Evolutionary conservation across 2,113 vertebrate species (phyloP).

Genomic region (Pogona vitticeps): DNA sequence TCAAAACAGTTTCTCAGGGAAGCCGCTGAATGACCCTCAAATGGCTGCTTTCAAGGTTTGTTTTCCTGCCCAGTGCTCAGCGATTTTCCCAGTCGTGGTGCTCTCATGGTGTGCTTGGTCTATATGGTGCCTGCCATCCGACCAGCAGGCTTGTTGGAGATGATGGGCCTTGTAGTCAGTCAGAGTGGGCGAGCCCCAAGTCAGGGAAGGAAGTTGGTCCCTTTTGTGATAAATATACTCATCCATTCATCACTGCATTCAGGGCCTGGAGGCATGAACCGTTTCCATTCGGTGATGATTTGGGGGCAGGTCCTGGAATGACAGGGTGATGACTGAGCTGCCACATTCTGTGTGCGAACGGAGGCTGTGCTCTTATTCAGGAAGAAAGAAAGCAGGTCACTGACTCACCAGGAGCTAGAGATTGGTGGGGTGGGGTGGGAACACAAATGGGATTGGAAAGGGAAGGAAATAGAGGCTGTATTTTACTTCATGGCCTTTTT

Average conservation of each 20-base stretch:
- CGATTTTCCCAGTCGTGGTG: too few species aligned
- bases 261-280: too few species aligned
- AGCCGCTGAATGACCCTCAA: constrained; percentile 79
- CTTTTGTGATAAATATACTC: neutral
- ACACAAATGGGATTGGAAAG: too few species aligned
- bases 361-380: neutral
- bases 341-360: neutral
- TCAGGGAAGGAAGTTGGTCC: neutral
- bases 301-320: neutral
- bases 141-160: neutral
- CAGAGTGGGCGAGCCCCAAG: neutral
- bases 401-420: too few species aligned
- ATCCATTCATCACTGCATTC: neutral
- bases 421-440: too few species aligned
- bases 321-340: neutral
- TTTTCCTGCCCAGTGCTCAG: constrained; percentile 12
- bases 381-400: neutral
- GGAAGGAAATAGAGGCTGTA: neutral
- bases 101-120: too few species aligned
- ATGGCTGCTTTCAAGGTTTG: constrained; percentile 76
- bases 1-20: constrained; percentile 82
- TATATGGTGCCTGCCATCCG: too few species aligned
- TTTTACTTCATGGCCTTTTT: neutral
- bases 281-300: too few species aligned
- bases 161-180: neutral